Evolutionary conservation across 2,888 invertebrate genomes (phyloP).

Genomic region (Drosophila anomalata): DNA sequence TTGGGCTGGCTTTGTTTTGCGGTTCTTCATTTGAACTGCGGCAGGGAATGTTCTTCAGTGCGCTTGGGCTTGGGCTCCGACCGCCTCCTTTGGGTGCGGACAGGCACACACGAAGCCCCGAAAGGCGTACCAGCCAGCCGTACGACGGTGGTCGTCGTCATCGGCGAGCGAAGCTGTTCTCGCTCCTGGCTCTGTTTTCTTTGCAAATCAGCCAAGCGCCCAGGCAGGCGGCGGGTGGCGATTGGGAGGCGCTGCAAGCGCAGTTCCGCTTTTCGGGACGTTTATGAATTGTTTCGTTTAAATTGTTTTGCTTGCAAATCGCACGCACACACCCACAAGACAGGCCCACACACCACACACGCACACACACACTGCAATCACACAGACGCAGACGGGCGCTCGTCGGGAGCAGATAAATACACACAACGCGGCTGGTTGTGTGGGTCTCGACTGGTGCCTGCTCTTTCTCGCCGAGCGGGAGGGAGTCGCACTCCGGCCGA

Average conservation of each 20-base stretch:
- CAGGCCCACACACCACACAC: conserved; percentile 19
- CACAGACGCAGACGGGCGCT: neutral
- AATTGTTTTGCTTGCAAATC: conserved; percentile 40
- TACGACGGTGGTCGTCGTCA: conserved; percentile 23
- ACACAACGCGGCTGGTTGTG: conserved; percentile 14
- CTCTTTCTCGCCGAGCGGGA: conserved; percentile 18
- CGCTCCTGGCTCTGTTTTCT: neutral
- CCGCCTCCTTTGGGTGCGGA: conserved; percentile 30
- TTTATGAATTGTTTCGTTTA: conserved; percentile 14
- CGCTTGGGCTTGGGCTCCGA: conserved; percentile 26
- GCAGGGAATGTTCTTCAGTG: conserved; percentile 11
- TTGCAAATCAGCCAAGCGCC: neutral
- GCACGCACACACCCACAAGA: neutral
- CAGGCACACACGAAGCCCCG: neutral
- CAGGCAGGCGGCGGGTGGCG: conserved; percentile 5
- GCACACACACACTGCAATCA: conserved; percentile 8
- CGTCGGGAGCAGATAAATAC: conserved; percentile 36
- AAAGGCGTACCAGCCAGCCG: conserved; percentile 3
- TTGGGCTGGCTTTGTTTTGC: conserved; percentile 36
- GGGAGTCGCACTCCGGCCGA: conserved; percentile 7
- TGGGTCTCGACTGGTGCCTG: conserved; percentile 11
- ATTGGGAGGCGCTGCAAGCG: conserved; percentile 4
- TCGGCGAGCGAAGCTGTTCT: conserved; percentile 11
- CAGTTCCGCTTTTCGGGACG: conserved; percentile 4
- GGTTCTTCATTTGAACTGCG: conserved; percentile 29